phyloP scores from a whole-genome alignment of 2,797 vertebrate genomes.

The Myioborus melanocephalus region DNA sequence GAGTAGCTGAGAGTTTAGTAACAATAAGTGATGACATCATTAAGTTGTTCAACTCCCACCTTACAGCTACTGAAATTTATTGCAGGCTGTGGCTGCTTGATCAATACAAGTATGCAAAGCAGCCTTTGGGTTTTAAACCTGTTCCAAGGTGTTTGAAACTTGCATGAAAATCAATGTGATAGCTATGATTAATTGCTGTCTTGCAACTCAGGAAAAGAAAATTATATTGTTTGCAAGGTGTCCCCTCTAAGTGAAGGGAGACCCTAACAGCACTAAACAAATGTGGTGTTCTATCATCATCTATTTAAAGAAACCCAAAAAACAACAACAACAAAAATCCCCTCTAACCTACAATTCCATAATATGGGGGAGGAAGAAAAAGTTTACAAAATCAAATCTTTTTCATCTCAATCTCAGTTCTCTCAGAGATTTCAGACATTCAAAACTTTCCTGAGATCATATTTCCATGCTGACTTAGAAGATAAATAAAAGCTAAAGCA shows the following conservation, averaged over 20 bases:
- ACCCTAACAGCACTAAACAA: neutral
- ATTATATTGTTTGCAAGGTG: neutral
- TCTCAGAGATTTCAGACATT: neutral
- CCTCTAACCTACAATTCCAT: neutral
- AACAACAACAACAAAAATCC: neutral
- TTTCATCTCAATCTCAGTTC: neutral
- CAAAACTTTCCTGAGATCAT: neutral
- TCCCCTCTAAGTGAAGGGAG: neutral
- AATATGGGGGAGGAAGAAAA: neutral
- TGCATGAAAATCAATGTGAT: neutral
- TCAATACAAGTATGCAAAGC: neutral
- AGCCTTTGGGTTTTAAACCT: neutral
- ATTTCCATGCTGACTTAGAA: neutral
- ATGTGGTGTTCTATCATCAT: neutral
- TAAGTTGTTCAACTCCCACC: neutral
- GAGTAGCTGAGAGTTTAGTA: neutral
- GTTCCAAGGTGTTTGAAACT: neutral
- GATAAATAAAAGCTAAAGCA: fast-evolving
- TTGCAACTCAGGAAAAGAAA: neutral
- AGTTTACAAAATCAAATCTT: neutral
- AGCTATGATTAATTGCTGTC: neutral
- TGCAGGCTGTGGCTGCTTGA: neutral
- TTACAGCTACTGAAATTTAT: neutral
- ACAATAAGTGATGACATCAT: neutral
- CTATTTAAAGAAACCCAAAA: neutral